Evolutionary conservation across 2,113 vertebrate species (phyloP).

Genomic region (Syrmaticus mikado): DNA sequence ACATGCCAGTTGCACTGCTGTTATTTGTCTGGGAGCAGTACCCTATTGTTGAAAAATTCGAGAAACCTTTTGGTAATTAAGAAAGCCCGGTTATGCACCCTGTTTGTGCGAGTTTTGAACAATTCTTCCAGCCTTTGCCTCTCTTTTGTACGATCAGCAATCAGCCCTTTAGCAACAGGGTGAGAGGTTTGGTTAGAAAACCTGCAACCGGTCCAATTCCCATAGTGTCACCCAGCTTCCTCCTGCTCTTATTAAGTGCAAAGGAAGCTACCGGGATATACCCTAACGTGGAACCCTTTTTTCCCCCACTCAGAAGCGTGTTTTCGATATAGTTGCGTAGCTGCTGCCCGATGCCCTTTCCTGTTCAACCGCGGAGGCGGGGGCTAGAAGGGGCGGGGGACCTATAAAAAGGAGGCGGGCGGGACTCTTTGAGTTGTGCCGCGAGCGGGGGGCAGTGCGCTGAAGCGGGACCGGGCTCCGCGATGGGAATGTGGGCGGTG

Average conservation of each 20-base stretch:
- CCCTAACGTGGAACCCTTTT: fast-evolving
- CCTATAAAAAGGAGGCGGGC: too few relatives aligned
- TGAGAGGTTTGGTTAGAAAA: fast-evolving
- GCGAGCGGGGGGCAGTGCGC: too few relatives aligned
- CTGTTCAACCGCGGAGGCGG: too few relatives aligned
- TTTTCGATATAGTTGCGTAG: too few relatives aligned
- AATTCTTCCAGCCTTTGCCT: background rate
- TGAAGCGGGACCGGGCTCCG: fast-evolving
- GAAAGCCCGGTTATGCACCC: fast-evolving
- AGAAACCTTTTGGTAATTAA: background rate
- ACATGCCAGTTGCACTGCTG: background rate
- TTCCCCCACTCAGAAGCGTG: background rate
- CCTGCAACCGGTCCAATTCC: fast-evolving
- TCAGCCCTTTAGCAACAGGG: fast-evolving
- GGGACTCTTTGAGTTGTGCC: too few relatives aligned
- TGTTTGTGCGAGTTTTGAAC: fast-evolving
- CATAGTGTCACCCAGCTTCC: fast-evolving
- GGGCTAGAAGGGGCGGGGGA: too few relatives aligned
- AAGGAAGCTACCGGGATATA: fast-evolving
- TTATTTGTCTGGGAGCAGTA: background rate
- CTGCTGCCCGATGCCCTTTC: background rate
- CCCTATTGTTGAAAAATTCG: background rate
- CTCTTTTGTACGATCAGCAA: fast-evolving
- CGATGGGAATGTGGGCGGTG: background rate
- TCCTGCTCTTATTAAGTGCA: fast-evolving